These are phyloP conservation scores for Sphaerodactylus townsendi DNA, from an alignment of 2,113 vertebrate species.

Conservation along the genomic window DNA sequence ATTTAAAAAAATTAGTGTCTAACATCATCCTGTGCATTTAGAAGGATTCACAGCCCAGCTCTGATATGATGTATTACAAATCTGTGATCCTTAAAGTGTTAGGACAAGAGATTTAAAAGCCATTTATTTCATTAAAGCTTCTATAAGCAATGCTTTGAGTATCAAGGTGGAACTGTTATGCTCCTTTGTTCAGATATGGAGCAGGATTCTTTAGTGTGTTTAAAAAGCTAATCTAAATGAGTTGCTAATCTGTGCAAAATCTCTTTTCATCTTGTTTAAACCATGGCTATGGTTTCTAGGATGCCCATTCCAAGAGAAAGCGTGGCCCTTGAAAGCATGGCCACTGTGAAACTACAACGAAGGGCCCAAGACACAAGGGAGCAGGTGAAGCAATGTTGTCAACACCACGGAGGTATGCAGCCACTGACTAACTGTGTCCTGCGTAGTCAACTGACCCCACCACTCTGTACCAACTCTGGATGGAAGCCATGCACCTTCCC, in stretches of 20 bases:
- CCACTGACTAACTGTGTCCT: not conserved
- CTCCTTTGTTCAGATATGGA: not conserved
- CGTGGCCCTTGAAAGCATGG: not conserved
- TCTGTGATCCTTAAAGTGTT: not conserved
- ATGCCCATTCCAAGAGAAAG: not conserved
- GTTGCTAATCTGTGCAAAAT: not conserved
- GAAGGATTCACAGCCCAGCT: not conserved
- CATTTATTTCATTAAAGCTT: not conserved
- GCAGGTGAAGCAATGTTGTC: not conserved
- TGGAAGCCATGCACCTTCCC: not conserved
- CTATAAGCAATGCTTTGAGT: not conserved
- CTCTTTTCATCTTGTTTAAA: not conserved
- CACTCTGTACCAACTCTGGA: too few relatives aligned
- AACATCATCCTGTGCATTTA: not conserved
- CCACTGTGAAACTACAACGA: too few relatives aligned
- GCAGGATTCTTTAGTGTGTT: not conserved
- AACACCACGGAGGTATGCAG: not conserved
- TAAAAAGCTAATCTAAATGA: not conserved
- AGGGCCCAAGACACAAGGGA: not conserved
- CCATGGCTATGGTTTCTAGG: not conserved
- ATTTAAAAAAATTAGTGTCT: not conserved
- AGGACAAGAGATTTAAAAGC: not conserved
- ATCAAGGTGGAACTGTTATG: accelerated
- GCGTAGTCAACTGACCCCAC: not conserved
- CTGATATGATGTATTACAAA: not conserved